Percentiles rank a stretch among this genome's conserved stretches.
Evolutionary conservation across 2,888 invertebrate genomes (phyloP).

Genomic region (Alloscopus bannaensis): DNA sequence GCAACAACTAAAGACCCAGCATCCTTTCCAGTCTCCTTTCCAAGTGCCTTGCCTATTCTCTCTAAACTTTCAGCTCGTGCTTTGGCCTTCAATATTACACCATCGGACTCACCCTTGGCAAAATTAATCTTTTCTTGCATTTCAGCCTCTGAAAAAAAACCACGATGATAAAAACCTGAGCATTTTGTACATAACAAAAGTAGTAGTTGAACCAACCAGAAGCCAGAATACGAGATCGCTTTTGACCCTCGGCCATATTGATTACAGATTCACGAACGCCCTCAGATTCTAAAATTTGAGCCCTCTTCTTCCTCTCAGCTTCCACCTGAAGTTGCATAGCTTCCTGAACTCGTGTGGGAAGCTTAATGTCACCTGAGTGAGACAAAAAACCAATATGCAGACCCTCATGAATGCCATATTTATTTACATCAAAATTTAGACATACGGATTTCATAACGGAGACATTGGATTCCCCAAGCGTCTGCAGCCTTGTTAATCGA

Average conservation of each 20-base stretch:
- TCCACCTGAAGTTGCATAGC: slow-evolving; percentile 99
- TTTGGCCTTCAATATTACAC: slow-evolving; percentile 91
- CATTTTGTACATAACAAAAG: not conserved
- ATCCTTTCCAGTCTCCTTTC: slow-evolving; percentile 84
- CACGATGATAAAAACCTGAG: no score
- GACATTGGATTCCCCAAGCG: slow-evolving; percentile 98
- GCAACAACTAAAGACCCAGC: slow-evolving; percentile 95
- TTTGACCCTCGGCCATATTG: slow-evolving; percentile 97
- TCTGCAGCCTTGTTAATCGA: slow-evolving; percentile 98
- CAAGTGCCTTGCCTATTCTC: slow-evolving; percentile 83
- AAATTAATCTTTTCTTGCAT: slow-evolving; percentile 95
- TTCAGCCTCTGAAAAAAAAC: slow-evolving; percentile 87
- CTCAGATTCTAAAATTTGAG: slow-evolving; percentile 97
- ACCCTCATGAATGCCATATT: not conserved
- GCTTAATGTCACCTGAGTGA: slow-evolving; percentile 89
- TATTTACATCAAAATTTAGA: not conserved
- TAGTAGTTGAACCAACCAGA: slow-evolving; percentile 81
- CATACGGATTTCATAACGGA: slow-evolving; percentile 95
- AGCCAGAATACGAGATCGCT: slow-evolving; percentile 91
- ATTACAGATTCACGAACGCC: slow-evolving; percentile 94
- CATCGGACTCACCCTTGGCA: slow-evolving; percentile 94
- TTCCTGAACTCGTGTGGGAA: slow-evolving; percentile 94
- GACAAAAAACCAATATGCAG: slow-evolving; percentile 47
- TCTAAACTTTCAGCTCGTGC: slow-evolving; percentile 91
- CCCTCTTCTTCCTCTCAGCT: slow-evolving; percentile 97